These are phyloP conservation scores for Nautilus pompilius DNA, from an alignment of 1,140 invertebrate genomes.

Conservation along the genomic window DNA sequence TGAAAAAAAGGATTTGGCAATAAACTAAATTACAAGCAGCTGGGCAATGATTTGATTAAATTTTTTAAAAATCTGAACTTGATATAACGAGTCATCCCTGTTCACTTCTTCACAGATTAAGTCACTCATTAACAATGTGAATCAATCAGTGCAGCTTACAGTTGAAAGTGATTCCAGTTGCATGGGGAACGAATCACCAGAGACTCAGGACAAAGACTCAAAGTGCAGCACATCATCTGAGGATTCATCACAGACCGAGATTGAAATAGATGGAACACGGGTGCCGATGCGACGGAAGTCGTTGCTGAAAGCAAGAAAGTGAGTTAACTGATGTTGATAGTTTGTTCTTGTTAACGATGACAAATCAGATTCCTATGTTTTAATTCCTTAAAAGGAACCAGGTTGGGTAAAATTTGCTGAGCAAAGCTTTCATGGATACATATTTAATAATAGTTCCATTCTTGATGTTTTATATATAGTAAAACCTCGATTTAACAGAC, in stretches of 20 bases:
- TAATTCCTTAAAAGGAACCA: too few relatives aligned
- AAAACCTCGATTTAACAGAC: too few relatives aligned
- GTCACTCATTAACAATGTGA: slow-evolving; percentile 36
- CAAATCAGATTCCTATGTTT: not conserved
- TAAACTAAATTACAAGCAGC: too few relatives aligned
- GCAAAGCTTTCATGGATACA: too few relatives aligned
- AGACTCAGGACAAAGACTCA: slow-evolving; percentile 40
- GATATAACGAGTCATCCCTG: not conserved
- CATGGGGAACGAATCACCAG: slow-evolving; percentile 34
- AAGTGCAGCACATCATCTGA: slow-evolving; percentile 13
- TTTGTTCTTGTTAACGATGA: not conserved
- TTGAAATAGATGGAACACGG: slow-evolving; percentile 22
- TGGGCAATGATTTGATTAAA: too few relatives aligned
- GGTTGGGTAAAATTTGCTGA: too few relatives aligned
- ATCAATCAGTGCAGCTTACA: slow-evolving; percentile 64
- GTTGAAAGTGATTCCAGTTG: slow-evolving; percentile 85
- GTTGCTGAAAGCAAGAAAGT: slow-evolving; percentile 46
- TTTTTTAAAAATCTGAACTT: too few relatives aligned
- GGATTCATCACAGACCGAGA: slow-evolving; percentile 10
- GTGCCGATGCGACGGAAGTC: slow-evolving; percentile 56
- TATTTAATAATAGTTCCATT: too few relatives aligned
- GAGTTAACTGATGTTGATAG: slow-evolving; percentile 3
- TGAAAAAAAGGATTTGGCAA: too few relatives aligned
- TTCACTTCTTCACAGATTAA: slow-evolving; percentile 36
- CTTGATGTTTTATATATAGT: too few relatives aligned